A percentile compares a stretch with the other conserved stretches of the same genome.
phyloP scores from a whole-genome alignment of 2,888 invertebrate genomes.

The Chrysolina americana region DNA sequence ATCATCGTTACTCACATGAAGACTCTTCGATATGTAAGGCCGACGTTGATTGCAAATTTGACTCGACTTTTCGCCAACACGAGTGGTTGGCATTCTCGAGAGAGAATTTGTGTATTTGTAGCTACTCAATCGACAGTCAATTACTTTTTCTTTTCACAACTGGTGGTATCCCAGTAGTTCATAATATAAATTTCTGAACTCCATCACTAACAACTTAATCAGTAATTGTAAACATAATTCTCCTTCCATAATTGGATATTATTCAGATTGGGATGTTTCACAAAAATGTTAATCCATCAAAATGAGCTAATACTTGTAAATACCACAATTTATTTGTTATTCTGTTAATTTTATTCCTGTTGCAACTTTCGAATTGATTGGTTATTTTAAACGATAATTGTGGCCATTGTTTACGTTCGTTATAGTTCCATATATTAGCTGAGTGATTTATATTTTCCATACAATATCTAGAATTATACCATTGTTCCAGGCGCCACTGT shows the following conservation, averaged over 20 bases:
- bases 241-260: neutral
- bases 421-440: constrained; percentile 5
- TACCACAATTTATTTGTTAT: neutral
- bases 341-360: neutral
- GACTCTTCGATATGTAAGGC: too few relatives aligned
- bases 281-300: neutral
- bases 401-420: constrained; percentile 5
- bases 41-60: too few relatives aligned
- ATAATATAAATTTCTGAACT: too few relatives aligned
- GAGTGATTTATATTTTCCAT: neutral
- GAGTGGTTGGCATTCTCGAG: too few relatives aligned
- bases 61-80: too few relatives aligned
- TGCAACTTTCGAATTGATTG: neutral
- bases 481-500: neutral
- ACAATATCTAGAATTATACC: neutral
- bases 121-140: too few relatives aligned
- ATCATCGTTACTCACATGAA: too few relatives aligned
- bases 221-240: neutral
- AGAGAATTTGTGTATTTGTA: too few relatives aligned
- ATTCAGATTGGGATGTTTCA: neutral
- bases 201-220: too few relatives aligned
- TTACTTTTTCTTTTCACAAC: too few relatives aligned
- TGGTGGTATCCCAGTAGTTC: too few relatives aligned
- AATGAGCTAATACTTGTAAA: neutral
- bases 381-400: constrained; percentile 2